Evolutionary conservation across 2,797 vertebrate genomes (phyloP).

Genomic region (Syngnathus acus): DNA sequence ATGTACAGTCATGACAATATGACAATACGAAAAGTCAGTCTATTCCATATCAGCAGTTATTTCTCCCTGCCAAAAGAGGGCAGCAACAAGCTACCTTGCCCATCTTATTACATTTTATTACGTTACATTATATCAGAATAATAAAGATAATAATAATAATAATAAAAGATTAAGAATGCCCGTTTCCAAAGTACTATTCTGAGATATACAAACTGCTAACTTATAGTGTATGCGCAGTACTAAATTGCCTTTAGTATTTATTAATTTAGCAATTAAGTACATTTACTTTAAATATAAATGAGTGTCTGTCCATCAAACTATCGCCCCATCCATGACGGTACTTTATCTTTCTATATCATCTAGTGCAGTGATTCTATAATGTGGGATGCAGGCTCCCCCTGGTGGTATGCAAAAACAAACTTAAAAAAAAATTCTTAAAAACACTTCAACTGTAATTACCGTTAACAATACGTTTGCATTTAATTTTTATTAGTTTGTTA

Average conservation of each 20-base stretch:
- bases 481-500: no score
- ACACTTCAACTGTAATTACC: no score
- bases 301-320: no score
- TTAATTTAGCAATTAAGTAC: background rate
- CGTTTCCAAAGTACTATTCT: background rate
- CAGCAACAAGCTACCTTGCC: slow-evolving; percentile 40
- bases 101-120: no score
- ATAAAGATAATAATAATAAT: background rate
- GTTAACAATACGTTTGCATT: no score
- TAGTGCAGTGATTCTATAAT: background rate
- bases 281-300: background rate
- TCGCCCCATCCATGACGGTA: background rate
- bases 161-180: background rate
- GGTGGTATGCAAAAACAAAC: background rate
- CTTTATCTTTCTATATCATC: background rate
- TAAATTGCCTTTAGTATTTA: background rate
- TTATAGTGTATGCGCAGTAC: background rate
- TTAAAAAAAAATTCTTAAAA: background rate
- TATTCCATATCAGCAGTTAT: background rate
- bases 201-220: background rate
- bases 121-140: background rate
- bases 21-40: background rate
- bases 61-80: slow-evolving; percentile 42
- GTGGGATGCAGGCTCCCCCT: background rate
- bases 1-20: background rate